phyloP scores from a whole-genome alignment of 2,113 vertebrate genomes.

The Strigops habroptila region DNA sequence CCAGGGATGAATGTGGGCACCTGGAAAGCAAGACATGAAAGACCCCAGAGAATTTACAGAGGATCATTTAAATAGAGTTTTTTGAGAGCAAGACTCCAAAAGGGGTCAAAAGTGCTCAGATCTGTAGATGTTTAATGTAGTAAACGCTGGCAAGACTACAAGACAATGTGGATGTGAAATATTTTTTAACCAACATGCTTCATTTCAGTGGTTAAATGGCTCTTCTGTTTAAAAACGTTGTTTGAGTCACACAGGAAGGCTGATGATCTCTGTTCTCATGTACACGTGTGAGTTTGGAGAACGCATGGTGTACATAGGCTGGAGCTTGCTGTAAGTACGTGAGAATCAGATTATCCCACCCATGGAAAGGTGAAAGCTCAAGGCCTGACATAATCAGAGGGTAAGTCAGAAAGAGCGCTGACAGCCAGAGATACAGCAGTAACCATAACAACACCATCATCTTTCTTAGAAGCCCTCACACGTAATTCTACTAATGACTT shows the following conservation, averaged over 20 bases:
- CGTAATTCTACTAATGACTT: conserved; percentile 39
- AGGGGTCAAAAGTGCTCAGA: neutral
- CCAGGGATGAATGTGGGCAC: neutral
- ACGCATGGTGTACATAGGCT: accelerated
- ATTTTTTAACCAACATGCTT: neutral
- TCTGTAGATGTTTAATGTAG: neutral
- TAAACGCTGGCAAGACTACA: neutral
- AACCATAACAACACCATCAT: conserved; percentile 13
- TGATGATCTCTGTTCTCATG: neutral
- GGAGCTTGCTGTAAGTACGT: neutral
- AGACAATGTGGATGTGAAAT: neutral
- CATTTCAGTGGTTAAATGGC: neutral
- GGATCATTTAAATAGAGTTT: neutral
- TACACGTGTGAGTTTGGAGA: neutral
- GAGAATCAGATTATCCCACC: neutral
- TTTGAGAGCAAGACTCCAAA: neutral
- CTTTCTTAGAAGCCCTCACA: conserved; percentile 16
- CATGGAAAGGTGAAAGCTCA: neutral
- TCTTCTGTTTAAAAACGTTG: neutral
- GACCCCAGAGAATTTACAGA: neutral
- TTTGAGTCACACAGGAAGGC: neutral
- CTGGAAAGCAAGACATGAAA: neutral
- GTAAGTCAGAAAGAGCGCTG: neutral
- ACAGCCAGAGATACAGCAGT: neutral
- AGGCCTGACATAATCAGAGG: neutral